Percentiles rank a stretch among this genome's conserved stretches.
Evolutionary conservation across 2,888 invertebrate genomes (phyloP).

Genomic region (Habrosyne pyritoides): DNA sequence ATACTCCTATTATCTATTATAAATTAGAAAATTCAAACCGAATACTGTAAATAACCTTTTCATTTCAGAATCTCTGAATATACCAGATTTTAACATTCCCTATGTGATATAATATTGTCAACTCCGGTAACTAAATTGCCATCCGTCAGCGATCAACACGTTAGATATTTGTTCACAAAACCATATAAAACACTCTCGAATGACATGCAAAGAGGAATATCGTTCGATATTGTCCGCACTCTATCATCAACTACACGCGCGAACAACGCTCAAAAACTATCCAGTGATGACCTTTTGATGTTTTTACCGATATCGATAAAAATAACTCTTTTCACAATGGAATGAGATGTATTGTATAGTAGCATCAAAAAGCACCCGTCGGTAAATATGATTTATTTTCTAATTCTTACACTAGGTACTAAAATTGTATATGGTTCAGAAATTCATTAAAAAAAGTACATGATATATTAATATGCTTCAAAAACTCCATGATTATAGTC

Average conservation of each 20-base stretch:
- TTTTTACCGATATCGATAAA: slow-evolving; percentile 17
- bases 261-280: slow-evolving; percentile 36
- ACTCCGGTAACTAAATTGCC: slow-evolving; percentile 1
- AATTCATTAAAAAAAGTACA: neutral
- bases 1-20: too few relatives aligned
- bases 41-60: too few relatives aligned
- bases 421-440: neutral
- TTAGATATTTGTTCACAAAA: slow-evolving; percentile 25
- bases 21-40: too few relatives aligned
- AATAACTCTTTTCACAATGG: neutral
- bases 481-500: neutral
- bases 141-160: slow-evolving; percentile 26
- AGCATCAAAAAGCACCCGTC: too few relatives aligned
- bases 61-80: too few relatives aligned
- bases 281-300: neutral
- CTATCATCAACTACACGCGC: slow-evolving; percentile 53
- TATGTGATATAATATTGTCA: neutral
- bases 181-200: slow-evolving; percentile 14
- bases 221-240: slow-evolving; percentile 55
- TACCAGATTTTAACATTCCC: neutral
- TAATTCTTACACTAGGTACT: too few relatives aligned
- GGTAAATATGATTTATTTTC: too few relatives aligned
- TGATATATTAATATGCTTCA: neutral
- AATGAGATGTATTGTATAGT: too few relatives aligned
- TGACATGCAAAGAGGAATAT: slow-evolving; percentile 27